These are phyloP conservation scores for Cheirogaleus major DNA, from an alignment of 2,797 vertebrate species.

Conservation along the genomic window DNA sequence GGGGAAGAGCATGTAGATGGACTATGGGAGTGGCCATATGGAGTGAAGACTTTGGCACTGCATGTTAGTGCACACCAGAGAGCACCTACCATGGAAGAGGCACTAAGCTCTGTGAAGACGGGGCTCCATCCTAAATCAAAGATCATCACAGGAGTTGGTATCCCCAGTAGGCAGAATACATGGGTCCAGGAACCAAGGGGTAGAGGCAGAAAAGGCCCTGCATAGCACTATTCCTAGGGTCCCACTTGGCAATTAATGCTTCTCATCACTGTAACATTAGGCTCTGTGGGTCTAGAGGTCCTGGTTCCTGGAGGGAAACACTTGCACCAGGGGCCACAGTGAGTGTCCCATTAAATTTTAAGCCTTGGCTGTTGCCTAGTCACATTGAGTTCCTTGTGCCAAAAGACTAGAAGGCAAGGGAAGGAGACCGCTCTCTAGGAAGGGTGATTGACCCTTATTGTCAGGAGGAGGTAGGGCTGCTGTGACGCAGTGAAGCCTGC, in stretches of 20 bases:
- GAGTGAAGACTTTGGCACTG: not conserved
- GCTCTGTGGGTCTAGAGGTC: not conserved
- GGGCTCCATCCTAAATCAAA: not conserved
- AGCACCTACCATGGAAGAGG: not conserved
- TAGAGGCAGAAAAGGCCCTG: not conserved
- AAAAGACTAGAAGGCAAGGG: slow-evolving; percentile 11
- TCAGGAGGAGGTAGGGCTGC: not conserved
- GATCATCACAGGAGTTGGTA: not conserved
- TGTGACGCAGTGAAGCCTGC: not conserved
- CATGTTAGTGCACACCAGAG: not conserved
- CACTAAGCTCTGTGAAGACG: not conserved
- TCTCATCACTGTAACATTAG: not conserved
- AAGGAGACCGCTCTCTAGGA: not conserved
- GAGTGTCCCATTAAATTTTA: not conserved
- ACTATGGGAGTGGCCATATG: not conserved
- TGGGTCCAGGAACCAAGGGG: not conserved
- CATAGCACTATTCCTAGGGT: not conserved
- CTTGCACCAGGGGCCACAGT: not conserved
- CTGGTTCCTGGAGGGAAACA: not conserved
- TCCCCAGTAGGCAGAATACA: not conserved
- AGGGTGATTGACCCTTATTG: not conserved
- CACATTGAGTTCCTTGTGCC: not conserved
- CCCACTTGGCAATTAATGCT: not conserved
- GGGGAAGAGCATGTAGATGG: not conserved
- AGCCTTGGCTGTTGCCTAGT: not conserved